phyloP scores from a whole-genome alignment of 2,888 invertebrate species.

The Melitaea athalia region DNA sequence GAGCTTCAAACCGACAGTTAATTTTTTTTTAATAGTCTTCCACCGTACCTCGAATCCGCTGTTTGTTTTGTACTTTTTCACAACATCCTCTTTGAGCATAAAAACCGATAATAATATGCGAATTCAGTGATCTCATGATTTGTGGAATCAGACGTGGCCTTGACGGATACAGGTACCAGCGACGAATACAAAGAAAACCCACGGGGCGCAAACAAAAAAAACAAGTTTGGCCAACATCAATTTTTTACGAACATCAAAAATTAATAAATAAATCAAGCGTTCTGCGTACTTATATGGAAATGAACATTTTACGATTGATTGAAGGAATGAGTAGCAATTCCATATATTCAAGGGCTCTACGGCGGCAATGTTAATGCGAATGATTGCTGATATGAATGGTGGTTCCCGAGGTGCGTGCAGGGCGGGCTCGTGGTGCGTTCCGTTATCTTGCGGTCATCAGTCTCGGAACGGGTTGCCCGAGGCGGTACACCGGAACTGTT shows the following conservation, averaged over 20 bases:
- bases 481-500: constrained; percentile 73
- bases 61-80: constrained; percentile 64
- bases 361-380: constrained; percentile 47
- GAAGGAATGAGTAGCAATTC: constrained; percentile 7
- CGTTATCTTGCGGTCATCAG: constrained; percentile 79
- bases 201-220: constrained; percentile 25
- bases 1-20: constrained; percentile 51
- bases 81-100: constrained; percentile 49
- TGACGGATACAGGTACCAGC: constrained; percentile 34
- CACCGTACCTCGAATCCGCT: constrained; percentile 56
- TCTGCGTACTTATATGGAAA: not conserved
- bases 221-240: constrained; percentile 9
- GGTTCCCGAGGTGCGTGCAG: constrained; percentile 53
- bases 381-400: constrained; percentile 43
- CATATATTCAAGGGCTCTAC: constrained; percentile 55
- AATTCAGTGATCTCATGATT: constrained; percentile 41
- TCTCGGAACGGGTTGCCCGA: constrained; percentile 67
- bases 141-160: constrained; percentile 35
- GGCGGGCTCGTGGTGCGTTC: constrained; percentile 59
- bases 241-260: not conserved
- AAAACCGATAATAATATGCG: constrained; percentile 39
- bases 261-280: not conserved
- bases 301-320: constrained; percentile 9
- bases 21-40: constrained; percentile 61
- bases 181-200: constrained; percentile 24